A percentile compares a stretch with the other conserved stretches of the same genome.
These are phyloP conservation scores for Dolichoris vasculosae DNA, from an alignment of 1,140 invertebrate genomes.

Conservation along the genomic window DNA sequence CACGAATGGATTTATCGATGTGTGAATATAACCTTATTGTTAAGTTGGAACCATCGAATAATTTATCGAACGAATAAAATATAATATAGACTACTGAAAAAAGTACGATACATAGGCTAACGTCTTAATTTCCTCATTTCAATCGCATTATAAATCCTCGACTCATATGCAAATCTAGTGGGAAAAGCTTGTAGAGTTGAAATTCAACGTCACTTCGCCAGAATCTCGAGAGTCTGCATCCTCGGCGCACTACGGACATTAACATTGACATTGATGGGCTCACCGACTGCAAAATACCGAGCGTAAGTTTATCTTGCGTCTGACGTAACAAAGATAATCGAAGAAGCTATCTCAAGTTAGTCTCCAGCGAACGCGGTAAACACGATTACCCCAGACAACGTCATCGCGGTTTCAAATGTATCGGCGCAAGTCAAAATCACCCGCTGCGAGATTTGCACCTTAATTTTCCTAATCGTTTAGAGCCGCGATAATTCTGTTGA, in stretches of 20 bases:
- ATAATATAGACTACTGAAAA: neutral
- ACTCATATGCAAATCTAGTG: neutral
- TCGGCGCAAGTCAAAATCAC: too few relatives aligned
- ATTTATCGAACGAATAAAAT: too few relatives aligned
- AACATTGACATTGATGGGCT: conserved; percentile 47
- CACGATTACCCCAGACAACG: neutral
- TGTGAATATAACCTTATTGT: too few relatives aligned
- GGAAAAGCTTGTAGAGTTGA: neutral
- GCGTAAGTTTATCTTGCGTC: conserved; percentile 20
- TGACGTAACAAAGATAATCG: conserved; percentile 38
- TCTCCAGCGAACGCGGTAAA: neutral
- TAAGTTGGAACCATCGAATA: too few relatives aligned
- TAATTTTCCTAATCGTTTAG: conserved; percentile 1
- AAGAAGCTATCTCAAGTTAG: conserved; percentile 14
- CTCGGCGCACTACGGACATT: conserved; percentile 1
- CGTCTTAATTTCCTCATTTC: neutral
- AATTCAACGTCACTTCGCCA: conserved; percentile 1
- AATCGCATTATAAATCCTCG: neutral
- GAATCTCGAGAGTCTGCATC: neutral
- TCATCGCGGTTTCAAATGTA: neutral
- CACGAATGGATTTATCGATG: too few relatives aligned
- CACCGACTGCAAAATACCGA: neutral
- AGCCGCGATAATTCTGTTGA: neutral
- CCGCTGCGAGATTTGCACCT: neutral
- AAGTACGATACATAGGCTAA: neutral